Evolutionary conservation across 1,140 invertebrate genomes (phyloP).

Genomic region (Samia ricini): DNA sequence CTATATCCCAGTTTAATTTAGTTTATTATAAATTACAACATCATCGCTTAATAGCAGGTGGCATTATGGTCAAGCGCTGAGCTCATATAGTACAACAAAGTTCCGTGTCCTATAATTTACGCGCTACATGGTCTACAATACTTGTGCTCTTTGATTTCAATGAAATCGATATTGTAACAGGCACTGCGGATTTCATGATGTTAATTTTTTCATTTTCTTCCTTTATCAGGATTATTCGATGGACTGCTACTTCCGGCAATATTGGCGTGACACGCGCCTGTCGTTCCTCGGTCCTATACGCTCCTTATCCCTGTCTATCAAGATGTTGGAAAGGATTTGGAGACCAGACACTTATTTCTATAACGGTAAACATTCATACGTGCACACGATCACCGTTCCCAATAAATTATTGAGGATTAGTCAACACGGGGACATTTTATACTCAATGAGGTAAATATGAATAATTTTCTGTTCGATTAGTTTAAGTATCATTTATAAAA

Average conservation of each 20-base stretch:
- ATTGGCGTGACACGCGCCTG: conserved; percentile 90
- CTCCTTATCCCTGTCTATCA: conserved; percentile 90
- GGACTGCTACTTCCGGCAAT: conserved; percentile 97
- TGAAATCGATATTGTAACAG: not conserved
- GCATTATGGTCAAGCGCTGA: too few species aligned
- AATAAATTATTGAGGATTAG: conserved; percentile 94
- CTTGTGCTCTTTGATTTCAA: not conserved
- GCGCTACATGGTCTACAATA: too few species aligned
- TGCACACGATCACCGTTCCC: conserved; percentile 96
- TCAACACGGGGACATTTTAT: conserved; percentile 94
- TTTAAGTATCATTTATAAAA: not conserved
- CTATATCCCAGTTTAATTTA: too few species aligned
- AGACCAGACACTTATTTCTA: conserved; percentile 97
- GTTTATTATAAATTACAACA: too few species aligned
- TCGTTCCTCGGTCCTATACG: conserved; percentile 90
- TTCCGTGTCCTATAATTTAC: too few species aligned
- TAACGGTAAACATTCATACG: conserved; percentile 94
- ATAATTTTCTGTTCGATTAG: conserved; percentile 8
- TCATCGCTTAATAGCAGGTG: too few species aligned
- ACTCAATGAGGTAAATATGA: conserved; percentile 91
- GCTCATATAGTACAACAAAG: too few species aligned
- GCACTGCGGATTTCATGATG: not conserved
- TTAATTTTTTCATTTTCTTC: not conserved
- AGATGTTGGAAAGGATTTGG: conserved; percentile 96
- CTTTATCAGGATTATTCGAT: conserved; percentile 92